These are phyloP conservation scores for Chaetodon trifascialis DNA, from an alignment of 2,113 vertebrate genomes.

Conservation along the genomic window DNA sequence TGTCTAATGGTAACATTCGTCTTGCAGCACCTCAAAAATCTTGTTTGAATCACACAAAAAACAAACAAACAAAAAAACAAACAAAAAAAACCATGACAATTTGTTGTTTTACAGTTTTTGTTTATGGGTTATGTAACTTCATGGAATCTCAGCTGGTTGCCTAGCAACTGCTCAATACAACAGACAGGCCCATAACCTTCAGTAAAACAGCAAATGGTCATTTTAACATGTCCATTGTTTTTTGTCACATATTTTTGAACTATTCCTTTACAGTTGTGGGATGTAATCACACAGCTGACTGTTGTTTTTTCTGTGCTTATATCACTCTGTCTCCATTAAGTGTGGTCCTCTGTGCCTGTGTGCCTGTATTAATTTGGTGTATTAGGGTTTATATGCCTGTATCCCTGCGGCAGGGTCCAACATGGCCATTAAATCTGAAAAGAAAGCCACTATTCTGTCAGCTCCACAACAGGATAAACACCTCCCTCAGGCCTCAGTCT, in stretches of 20 bases:
- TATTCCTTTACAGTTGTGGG: not conserved
- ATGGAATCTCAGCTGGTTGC: not conserved
- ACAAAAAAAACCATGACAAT: not conserved
- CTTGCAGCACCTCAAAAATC: not conserved
- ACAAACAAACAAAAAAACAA: too few relatives aligned
- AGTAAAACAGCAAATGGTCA: not conserved
- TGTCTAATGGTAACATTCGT: not conserved
- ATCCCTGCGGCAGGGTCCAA: constrained; percentile 5
- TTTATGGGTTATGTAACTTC: not conserved
- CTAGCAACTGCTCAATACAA: not conserved
- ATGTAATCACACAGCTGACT: not conserved
- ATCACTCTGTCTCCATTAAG: not conserved
- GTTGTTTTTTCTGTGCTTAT: not conserved
- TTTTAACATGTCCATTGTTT: not conserved
- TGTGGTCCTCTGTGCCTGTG: not conserved
- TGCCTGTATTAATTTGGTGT: constrained; percentile 13
- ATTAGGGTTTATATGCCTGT: constrained; percentile 2
- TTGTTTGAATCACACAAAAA: not conserved
- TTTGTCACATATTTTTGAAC: not conserved
- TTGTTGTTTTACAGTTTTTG: not conserved
- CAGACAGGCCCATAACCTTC: not conserved
- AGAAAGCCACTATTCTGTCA: constrained; percentile 24
- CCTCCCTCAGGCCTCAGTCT: constrained; percentile 6
- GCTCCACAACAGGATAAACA: constrained; percentile 23
- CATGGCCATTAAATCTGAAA: constrained; percentile 33